These are phyloP conservation scores for Mobula birostris DNA, from an alignment of 2,113 vertebrate genomes.

Conservation along the genomic window DNA sequence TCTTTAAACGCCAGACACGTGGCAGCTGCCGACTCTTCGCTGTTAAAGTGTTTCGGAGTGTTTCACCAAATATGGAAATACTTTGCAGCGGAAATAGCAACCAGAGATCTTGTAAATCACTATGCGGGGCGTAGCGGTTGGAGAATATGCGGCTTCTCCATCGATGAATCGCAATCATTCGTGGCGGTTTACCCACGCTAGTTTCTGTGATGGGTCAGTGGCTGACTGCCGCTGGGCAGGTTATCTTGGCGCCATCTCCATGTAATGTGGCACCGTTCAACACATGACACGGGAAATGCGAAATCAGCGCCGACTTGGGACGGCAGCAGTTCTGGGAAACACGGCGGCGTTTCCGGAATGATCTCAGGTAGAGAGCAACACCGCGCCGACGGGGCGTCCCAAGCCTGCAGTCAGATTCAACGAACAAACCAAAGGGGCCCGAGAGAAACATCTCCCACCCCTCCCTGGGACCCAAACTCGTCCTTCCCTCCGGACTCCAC, in stretches of 20 bases:
- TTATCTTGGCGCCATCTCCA: background rate
- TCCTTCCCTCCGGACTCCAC: background rate
- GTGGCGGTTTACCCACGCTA: background rate
- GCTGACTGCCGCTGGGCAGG: too few species aligned
- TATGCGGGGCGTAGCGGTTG: background rate
- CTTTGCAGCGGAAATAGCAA: background rate
- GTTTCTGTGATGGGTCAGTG: background rate
- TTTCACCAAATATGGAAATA: background rate
- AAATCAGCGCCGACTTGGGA: too few species aligned
- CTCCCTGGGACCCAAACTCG: background rate
- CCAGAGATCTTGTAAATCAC: background rate
- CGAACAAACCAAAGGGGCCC: too few species aligned
- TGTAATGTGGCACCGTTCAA: background rate
- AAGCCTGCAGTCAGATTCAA: too few species aligned
- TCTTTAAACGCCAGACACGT: too few species aligned
- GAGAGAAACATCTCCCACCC: background rate
- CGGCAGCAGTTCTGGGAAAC: too few species aligned
- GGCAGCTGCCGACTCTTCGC: background rate
- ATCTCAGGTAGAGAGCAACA: too few species aligned
- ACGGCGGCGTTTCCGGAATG: too few species aligned
- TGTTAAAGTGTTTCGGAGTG: background rate
- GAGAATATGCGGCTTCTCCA: background rate
- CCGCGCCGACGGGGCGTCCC: too few species aligned
- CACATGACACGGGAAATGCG: too few species aligned
- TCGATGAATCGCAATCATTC: background rate